Conservation (phyloP, 2,888 invertebrate genomes). For the Apodemia zela region DNA sequence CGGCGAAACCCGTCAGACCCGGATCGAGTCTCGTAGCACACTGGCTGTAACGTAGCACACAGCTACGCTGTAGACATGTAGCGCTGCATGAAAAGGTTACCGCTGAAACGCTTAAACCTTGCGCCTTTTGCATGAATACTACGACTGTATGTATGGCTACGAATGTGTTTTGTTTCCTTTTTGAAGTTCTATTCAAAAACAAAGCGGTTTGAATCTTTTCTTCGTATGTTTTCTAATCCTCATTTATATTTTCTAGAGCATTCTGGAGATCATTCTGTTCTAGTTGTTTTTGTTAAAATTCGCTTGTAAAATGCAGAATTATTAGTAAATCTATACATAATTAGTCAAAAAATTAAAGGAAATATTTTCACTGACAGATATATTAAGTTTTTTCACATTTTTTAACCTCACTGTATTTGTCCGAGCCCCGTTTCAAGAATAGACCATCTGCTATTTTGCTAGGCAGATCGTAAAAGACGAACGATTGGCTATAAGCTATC, state of each 20-base stretch:
- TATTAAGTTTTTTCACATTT: too few species aligned
- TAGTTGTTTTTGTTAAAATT: neutral
- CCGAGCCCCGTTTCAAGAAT: too few species aligned
- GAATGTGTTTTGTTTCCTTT: conserved; percentile 51
- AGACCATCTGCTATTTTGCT: too few species aligned
- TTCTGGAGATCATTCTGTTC: neutral
- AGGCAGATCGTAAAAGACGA: too few species aligned
- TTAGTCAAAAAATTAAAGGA: too few species aligned
- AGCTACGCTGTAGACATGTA: conserved; percentile 42
- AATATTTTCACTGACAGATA: too few species aligned
- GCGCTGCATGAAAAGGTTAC: conserved; percentile 64
- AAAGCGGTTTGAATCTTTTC: conserved; percentile 57
- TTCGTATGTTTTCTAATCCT: conserved; percentile 9
- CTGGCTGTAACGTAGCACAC: conserved; percentile 53
- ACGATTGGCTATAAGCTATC: too few species aligned
- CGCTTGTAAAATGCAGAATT: too few species aligned
- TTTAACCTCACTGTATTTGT: too few species aligned
- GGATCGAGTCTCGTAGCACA: conserved; percentile 54
- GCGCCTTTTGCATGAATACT: conserved; percentile 61
- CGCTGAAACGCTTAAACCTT: conserved; percentile 64
- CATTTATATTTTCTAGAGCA: conserved; percentile 11
- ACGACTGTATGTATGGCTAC: conserved; percentile 38
- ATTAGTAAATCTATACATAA: too few species aligned
- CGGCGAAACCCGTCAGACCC: conserved; percentile 42
- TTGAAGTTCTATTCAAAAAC: conserved; percentile 59